phyloP scores from a whole-genome alignment of 1,140 invertebrate genomes.

The Drosophila guanche region DNA sequence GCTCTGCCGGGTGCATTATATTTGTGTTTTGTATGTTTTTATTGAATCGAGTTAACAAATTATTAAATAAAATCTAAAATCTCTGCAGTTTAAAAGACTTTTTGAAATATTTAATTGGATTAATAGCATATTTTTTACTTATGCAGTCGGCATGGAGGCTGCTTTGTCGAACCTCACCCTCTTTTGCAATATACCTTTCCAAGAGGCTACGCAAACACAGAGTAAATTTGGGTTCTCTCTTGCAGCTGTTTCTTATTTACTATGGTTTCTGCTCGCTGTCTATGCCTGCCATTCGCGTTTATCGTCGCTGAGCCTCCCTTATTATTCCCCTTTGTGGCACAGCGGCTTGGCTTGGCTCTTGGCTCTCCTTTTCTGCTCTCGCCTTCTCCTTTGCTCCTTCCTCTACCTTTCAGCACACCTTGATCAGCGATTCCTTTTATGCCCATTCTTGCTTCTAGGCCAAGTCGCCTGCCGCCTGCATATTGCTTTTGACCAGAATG shows the following conservation, averaged over 20 bases:
- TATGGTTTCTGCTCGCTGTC: conserved; percentile 60
- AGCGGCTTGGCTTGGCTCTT: too few species aligned
- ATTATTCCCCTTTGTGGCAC: conserved; percentile 49
- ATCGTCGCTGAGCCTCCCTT: conserved; percentile 66
- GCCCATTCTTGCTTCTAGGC: conserved; percentile 58
- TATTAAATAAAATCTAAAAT: too few species aligned
- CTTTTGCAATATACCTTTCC: too few species aligned
- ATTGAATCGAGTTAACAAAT: too few species aligned
- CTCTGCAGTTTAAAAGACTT: too few species aligned
- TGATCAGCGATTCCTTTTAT: conserved; percentile 48
- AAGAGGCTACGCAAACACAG: conserved; percentile 18
- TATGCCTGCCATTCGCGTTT: conserved; percentile 67
- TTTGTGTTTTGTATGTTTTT: too few species aligned
- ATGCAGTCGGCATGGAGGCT: too few species aligned
- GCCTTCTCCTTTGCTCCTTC: conserved; percentile 14
- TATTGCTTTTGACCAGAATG: conserved; percentile 43
- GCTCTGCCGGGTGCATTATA: too few species aligned
- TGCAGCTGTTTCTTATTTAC: conserved; percentile 81
- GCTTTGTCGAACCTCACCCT: too few species aligned
- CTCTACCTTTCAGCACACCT: conserved; percentile 55
- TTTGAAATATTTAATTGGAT: too few species aligned
- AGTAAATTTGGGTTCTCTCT: conserved; percentile 29
- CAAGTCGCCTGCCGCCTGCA: conserved; percentile 51
- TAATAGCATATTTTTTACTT: too few species aligned
- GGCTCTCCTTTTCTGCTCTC: too few species aligned